phyloP scores from a whole-genome alignment of 2,113 vertebrate genomes.

The Ramphastos sulfuratus region DNA sequence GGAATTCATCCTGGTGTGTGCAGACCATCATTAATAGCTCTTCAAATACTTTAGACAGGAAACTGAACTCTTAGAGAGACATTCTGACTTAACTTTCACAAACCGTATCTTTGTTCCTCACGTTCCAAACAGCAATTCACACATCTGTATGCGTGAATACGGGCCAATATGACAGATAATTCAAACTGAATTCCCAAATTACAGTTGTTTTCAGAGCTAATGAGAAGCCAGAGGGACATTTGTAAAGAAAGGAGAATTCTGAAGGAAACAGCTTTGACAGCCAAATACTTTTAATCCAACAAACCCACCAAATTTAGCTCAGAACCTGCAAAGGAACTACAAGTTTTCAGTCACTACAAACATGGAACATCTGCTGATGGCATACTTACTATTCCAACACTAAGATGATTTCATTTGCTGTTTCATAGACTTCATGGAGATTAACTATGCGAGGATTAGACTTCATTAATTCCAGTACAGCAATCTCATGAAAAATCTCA shows the following conservation, averaged over 20 bases:
- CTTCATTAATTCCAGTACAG: constrained; percentile 87
- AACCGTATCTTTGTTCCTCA: not conserved
- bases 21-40: not conserved
- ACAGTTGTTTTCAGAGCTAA: not conserved
- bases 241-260: not conserved
- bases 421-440: constrained; percentile 92
- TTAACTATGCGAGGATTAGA: constrained; percentile 86
- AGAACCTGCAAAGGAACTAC: not conserved
- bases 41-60: not conserved
- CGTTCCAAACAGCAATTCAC: not conserved
- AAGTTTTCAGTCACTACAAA: not conserved
- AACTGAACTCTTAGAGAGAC: not conserved
- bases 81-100: not conserved
- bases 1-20: not conserved
- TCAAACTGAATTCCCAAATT: not conserved
- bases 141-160: not conserved
- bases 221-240: not conserved
- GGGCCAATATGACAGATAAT: not conserved
- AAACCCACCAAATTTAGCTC: not conserved
- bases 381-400: constrained; percentile 94
- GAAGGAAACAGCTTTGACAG: not conserved
- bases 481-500: constrained; percentile 93
- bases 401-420: constrained; percentile 88
- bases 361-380: not conserved
- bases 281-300: not conserved